Percentiles rank a stretch among this genome's conserved stretches.
These are phyloP conservation scores for Accipiter virgatus DNA, from an alignment of 2,113 vertebrate species.

Conservation along the genomic window DNA sequence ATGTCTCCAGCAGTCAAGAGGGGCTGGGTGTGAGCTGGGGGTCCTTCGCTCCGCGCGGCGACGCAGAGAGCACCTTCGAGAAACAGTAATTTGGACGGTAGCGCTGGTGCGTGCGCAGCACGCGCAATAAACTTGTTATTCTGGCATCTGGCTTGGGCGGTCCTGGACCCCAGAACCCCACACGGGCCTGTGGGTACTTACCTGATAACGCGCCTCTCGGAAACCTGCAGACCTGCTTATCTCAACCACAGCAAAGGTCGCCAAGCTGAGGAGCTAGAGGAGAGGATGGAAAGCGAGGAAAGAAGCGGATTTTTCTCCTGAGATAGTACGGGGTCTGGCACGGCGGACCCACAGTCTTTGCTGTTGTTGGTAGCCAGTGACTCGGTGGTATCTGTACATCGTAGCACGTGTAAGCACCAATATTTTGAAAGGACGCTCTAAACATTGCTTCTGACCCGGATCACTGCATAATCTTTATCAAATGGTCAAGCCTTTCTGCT, in stretches of 20 bases:
- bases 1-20: neutral
- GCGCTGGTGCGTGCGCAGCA: no score
- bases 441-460: neutral
- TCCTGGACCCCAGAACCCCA: neutral
- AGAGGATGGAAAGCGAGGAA: neutral
- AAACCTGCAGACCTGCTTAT: neutral
- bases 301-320: neutral
- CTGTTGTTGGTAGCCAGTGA: neutral
- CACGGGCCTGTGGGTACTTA: neutral
- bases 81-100: neutral
- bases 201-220: fast-evolving
- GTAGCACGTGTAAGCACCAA: neutral
- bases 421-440: neutral
- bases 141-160: neutral
- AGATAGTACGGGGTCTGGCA: neutral
- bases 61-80: neutral
- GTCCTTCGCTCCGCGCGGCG: neutral
- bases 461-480: neutral
- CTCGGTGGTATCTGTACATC: neutral
- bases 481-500: neutral
- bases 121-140: fast-evolving
- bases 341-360: neutral
- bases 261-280: neutral
- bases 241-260: neutral
- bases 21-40: neutral